phyloP scores from a whole-genome alignment of 2,113 vertebrate genomes.

The Empidonax traillii region DNA sequence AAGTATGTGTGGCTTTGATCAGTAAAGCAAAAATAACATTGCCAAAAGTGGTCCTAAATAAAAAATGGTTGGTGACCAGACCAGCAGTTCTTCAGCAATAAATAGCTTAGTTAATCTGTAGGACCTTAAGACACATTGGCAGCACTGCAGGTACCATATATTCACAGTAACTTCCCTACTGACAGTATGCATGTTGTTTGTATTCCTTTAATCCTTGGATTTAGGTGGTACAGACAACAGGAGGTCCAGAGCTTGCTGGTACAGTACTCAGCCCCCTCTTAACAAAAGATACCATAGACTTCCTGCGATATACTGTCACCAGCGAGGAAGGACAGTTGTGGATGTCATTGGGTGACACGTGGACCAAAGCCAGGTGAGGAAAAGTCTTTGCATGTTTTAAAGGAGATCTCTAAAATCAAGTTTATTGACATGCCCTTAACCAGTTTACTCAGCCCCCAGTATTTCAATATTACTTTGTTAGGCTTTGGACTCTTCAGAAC shows the following conservation, averaged over 20 bases:
- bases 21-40: not conserved
- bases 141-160: not conserved
- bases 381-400: not conserved
- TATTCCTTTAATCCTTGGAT: not conserved
- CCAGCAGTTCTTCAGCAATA: not conserved
- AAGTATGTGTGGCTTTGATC: not conserved
- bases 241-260: slow-evolving; percentile 85
- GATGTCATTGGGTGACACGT: slow-evolving; percentile 87
- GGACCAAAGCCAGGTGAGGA: slow-evolving; percentile 90
- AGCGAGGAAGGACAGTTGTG: slow-evolving; percentile 89
- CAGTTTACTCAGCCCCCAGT: rapidly evolving
- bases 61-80: not conserved
- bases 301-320: slow-evolving; percentile 80
- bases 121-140: not conserved
- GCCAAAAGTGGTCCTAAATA: not conserved
- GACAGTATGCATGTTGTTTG: not conserved
- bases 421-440: not conserved
- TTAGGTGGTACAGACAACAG: slow-evolving; percentile 91
- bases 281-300: slow-evolving; percentile 87
- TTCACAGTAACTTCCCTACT: not conserved
- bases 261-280: slow-evolving; percentile 89
- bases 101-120: not conserved
- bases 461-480: not conserved
- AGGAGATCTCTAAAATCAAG: not conserved
- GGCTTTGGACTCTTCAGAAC: not conserved